Evolutionary conservation across 2,113 vertebrate genomes (phyloP).

Genomic region (Picathartes gymnocephalus): DNA sequence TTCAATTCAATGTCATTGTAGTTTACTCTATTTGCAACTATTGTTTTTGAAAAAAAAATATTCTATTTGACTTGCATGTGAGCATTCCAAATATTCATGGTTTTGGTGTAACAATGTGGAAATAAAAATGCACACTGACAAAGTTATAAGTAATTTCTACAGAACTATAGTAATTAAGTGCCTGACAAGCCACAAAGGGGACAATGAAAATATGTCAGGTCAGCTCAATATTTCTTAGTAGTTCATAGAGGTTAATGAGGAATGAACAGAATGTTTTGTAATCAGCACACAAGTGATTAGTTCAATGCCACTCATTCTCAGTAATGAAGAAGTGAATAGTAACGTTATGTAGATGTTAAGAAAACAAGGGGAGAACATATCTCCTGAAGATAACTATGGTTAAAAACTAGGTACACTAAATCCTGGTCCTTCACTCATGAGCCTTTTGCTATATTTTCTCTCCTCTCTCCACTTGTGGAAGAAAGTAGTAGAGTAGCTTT

Average conservation of each 20-base stretch:
- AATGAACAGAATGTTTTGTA: constrained; percentile 10
- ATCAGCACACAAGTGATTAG: neutral
- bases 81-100: neutral
- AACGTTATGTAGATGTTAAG: neutral
- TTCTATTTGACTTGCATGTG: neutral
- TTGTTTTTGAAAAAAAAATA: neutral
- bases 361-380: neutral
- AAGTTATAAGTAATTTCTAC: neutral
- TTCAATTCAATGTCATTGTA: neutral
- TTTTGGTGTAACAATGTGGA: neutral
- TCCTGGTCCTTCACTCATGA: neutral
- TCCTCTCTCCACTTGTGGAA: neutral
- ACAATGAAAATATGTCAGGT: neutral
- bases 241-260: neutral
- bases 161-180: neutral
- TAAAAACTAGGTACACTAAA: neutral
- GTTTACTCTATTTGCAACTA: neutral
- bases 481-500: neutral
- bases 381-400: neutral
- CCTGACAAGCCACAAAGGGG: neutral
- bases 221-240: neutral
- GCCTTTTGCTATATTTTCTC: accelerated
- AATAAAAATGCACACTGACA: neutral
- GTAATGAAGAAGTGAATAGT: neutral
- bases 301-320: neutral